A percentile compares a stretch with the other conserved stretches of the same genome.
Evolutionary conservation across 2,797 vertebrate genomes (phyloP).

Genomic region (Potorous gilbertii): DNA sequence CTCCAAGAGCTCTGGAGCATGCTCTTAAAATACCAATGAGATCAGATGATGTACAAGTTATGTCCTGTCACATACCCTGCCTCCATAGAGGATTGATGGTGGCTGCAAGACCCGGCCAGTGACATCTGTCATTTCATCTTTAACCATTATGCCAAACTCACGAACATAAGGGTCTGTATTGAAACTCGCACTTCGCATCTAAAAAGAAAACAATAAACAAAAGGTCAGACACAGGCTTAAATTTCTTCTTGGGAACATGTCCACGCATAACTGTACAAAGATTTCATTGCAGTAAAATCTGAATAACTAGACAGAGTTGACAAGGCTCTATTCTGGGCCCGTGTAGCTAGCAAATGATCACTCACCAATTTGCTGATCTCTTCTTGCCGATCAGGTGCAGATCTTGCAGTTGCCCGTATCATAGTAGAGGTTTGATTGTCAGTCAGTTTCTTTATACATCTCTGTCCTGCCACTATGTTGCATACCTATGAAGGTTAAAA

Average conservation of each 20-base stretch:
- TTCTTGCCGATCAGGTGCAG: slow-evolving; percentile 97
- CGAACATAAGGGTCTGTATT: slow-evolving; percentile 98
- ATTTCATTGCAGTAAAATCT: neutral
- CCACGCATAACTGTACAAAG: neutral
- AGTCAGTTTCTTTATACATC: slow-evolving; percentile 99
- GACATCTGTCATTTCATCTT: slow-evolving; percentile 99
- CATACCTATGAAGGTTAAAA: slow-evolving; percentile 89
- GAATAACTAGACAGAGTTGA: fast-evolving
- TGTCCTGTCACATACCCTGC: slow-evolving; percentile 90
- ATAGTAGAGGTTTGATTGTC: slow-evolving; percentile 99
- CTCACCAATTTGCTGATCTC: slow-evolving; percentile 99
- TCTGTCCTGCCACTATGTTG: slow-evolving; percentile 99
- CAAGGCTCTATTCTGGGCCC: neutral
- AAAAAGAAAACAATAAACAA: neutral
- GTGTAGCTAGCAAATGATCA: fast-evolving
- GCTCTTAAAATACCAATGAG: neutral
- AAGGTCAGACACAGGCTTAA: neutral
- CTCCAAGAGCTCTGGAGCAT: neutral
- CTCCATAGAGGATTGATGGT: slow-evolving; percentile 98
- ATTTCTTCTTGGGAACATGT: fast-evolving
- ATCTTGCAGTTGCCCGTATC: slow-evolving; percentile 98
- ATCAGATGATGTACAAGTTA: neutral
- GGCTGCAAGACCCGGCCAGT: slow-evolving; percentile 97
- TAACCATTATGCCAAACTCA: slow-evolving; percentile 98
- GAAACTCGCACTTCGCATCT: slow-evolving; percentile 99